These are phyloP conservation scores for Agonopterix alstromeriana DNA, from an alignment of 2,888 invertebrate species.

Conservation along the genomic window DNA sequence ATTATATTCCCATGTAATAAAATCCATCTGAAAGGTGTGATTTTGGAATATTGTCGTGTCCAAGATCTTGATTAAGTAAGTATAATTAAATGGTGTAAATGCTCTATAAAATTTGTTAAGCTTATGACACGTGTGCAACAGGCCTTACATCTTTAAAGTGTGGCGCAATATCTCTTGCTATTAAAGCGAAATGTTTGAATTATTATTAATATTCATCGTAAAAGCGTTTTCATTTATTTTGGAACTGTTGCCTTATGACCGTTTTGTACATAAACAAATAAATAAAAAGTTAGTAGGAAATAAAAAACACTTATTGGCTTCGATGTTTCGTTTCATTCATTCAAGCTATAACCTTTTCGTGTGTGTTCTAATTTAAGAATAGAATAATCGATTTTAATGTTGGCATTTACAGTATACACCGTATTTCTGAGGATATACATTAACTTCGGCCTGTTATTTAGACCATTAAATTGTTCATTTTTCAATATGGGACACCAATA, in stretches of 20 bases:
- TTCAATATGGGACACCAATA: too few relatives aligned
- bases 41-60: too few relatives aligned
- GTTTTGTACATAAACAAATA: constrained; percentile 72
- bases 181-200: constrained; percentile 30
- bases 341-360: constrained; percentile 6
- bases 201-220: constrained; percentile 32
- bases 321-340: constrained; percentile 44
- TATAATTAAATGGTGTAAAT: too few relatives aligned
- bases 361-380: background rate
- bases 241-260: constrained; percentile 72
- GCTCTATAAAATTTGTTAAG: too few relatives aligned
- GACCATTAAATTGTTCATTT: too few relatives aligned
- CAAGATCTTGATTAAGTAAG: too few relatives aligned
- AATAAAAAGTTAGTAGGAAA: constrained; percentile 61
- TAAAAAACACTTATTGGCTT: constrained; percentile 74
- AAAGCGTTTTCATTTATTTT: constrained; percentile 60
- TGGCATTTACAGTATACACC: too few relatives aligned
- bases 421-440: too few relatives aligned
- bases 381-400: background rate
- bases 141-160: constrained; percentile 17
- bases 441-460: too few relatives aligned
- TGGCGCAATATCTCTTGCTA: constrained; percentile 43
- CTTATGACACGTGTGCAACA: constrained; percentile 12
- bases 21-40: too few relatives aligned
- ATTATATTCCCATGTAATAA: background rate